Conservation (phyloP, 2,888 invertebrate genomes). For the Cordilura impudica region DNA sequence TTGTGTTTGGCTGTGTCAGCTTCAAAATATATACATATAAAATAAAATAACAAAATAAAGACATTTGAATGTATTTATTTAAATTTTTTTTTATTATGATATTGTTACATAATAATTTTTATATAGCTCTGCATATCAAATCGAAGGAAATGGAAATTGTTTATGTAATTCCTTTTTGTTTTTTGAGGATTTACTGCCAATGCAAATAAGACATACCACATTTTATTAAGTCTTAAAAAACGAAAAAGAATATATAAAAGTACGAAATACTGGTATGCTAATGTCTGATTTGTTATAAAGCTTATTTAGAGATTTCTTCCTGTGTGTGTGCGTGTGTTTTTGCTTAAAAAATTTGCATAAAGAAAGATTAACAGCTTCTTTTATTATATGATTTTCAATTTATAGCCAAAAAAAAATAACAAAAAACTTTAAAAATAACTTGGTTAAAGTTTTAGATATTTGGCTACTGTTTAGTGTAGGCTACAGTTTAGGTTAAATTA, state of each 20-base stretch:
- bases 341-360: too few species aligned
- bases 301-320: background rate
- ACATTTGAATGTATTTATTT: background rate
- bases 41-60: background rate
- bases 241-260: background rate
- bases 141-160: background rate
- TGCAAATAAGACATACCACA: background rate
- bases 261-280: background rate
- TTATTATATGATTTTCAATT: background rate
- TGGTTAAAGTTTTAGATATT: background rate
- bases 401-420: background rate
- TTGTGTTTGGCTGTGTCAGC: background rate
- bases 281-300: background rate
- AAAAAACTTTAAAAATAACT: background rate
- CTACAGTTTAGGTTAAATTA: background rate
- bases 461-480: background rate
- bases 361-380: background rate
- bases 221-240: background rate
- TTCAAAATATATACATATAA: too few species aligned
- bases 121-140: background rate
- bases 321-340: background rate
- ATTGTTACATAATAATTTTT: background rate
- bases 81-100: background rate
- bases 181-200: background rate
- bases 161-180: background rate